Evolutionary conservation across 2,888 invertebrate species (phyloP).

Genomic region (Julus scanicus): DNA sequence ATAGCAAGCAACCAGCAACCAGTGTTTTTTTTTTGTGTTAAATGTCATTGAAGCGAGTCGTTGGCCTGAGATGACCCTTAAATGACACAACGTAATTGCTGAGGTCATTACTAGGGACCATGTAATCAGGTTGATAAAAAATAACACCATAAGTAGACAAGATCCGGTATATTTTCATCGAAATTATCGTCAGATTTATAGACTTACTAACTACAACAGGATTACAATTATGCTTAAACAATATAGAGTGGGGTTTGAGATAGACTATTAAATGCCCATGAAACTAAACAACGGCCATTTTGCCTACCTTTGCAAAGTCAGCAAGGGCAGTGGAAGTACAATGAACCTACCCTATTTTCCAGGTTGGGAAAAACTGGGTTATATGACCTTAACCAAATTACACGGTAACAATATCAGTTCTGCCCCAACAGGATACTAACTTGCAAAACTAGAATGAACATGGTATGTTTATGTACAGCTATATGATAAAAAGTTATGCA

Average conservation of each 20-base stretch:
- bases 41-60: constrained; percentile 3
- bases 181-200: background rate
- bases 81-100: constrained; percentile 9
- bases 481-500: too few species aligned
- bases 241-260: background rate
- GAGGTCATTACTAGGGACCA: constrained; percentile 43
- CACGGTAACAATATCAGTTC: background rate
- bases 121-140: constrained; percentile 40
- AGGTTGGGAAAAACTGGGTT: constrained; percentile 26
- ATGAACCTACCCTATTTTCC: constrained; percentile 6
- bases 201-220: background rate
- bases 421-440: constrained; percentile 31
- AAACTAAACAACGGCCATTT: background rate
- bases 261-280: background rate
- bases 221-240: background rate
- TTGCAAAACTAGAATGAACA: background rate
- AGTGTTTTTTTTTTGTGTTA: background rate
- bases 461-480: too few species aligned
- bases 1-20: too few species aligned
- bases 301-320: background rate
- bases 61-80: constrained; percentile 34
- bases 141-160: background rate
- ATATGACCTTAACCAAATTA: background rate
- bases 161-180: background rate
- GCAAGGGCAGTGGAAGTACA: background rate